Conservation (phyloP, 2,888 invertebrate genomes). For the Petrolisthes manimaculis region DNA sequence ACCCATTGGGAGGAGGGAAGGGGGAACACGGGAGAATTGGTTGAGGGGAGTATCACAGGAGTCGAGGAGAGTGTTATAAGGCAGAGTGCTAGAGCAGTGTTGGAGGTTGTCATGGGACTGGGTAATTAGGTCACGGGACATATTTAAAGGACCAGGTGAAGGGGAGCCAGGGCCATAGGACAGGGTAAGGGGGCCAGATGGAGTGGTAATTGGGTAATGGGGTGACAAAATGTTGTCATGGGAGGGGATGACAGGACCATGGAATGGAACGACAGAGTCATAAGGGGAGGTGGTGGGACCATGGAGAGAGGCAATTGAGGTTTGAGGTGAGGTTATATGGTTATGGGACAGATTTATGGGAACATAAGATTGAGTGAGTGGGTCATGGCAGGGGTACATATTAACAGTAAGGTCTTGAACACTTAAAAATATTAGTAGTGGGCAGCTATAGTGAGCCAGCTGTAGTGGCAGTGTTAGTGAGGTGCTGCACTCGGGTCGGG, state of each 20-base stretch:
- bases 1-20: not conserved
- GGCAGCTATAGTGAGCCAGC: constrained; percentile 40
- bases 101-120: not conserved
- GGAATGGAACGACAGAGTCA: not conserved
- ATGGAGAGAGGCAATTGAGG: not conserved
- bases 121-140: not conserved
- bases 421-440: constrained; percentile 52
- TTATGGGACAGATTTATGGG: too few species aligned
- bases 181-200: not conserved
- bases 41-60: not conserved
- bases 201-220: not conserved
- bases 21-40: not conserved
- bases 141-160: not conserved
- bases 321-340: not conserved
- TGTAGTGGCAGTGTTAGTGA: constrained; percentile 38
- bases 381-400: too few species aligned
- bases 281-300: not conserved
- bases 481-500: constrained; percentile 19
- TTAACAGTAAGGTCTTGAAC: constrained; percentile 10
- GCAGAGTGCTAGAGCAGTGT: not conserved
- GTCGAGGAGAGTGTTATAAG: not conserved
- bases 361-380: too few species aligned
- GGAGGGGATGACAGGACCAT: not conserved
- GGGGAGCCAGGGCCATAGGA: not conserved
- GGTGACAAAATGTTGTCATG: not conserved